Percentiles rank a stretch among this genome's conserved stretches.
Conservation (phyloP, 2,113 vertebrate species). For the Salvelinus namaycush region DNA sequence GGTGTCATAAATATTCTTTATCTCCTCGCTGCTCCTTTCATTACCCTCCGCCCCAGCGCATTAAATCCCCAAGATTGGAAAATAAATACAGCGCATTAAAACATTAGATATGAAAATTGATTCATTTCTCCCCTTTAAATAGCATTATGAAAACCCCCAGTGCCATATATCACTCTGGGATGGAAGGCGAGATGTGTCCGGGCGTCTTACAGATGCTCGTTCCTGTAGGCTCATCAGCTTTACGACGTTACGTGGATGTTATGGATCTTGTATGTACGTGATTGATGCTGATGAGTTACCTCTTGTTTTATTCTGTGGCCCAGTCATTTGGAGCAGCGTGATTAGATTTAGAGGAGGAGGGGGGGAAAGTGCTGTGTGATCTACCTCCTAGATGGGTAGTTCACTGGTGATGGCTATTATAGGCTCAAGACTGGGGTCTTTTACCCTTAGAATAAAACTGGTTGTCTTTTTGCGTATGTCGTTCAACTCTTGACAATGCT, state of each 20-base stretch:
- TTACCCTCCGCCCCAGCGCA: slow-evolving; percentile 23
- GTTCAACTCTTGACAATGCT: too few species aligned
- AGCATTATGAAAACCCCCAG: slow-evolving; percentile 60
- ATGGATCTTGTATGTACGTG: slow-evolving; percentile 47
- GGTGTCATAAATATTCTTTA: slow-evolving; percentile 66
- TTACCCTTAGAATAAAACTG: too few species aligned
- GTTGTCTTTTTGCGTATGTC: too few species aligned
- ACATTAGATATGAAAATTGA: slow-evolving; percentile 64
- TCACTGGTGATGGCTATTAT: too few species aligned
- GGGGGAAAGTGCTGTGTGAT: too few species aligned
- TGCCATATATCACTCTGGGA: slow-evolving; percentile 53
- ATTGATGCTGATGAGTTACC: slow-evolving; percentile 65
- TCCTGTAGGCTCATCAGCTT: slow-evolving; percentile 53
- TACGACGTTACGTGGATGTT: slow-evolving; percentile 41
- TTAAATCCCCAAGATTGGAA: slow-evolving; percentile 58
- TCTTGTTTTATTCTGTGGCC: slow-evolving; percentile 43
- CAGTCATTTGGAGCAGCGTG: neutral
- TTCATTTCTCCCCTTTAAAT: slow-evolving; percentile 60
- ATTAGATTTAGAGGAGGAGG: too few species aligned
- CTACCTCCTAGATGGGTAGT: too few species aligned
- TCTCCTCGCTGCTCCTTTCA: slow-evolving; percentile 40
- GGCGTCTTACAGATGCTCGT: slow-evolving; percentile 38
- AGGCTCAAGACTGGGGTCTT: too few species aligned
- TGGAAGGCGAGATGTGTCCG: neutral
- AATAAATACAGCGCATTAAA: slow-evolving; percentile 72